Conservation (phyloP, 2,113 vertebrate species). For the Noctilio leporinus region DNA sequence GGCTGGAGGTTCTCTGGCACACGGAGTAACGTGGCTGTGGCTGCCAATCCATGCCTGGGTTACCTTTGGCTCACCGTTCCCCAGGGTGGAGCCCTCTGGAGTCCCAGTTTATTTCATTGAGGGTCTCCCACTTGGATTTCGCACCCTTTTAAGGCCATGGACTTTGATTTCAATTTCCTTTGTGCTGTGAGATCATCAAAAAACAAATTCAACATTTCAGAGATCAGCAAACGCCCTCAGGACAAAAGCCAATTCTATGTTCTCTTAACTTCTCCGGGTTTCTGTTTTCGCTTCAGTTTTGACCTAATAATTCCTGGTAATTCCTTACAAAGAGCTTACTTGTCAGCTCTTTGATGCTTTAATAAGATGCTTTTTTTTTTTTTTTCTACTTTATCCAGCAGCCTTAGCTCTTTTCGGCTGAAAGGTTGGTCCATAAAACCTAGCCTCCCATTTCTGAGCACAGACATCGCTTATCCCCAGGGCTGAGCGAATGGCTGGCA, state of each 20-base stretch:
- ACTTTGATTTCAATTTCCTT: conserved; percentile 15
- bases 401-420: conserved; percentile 50
- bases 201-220: conserved; percentile 35
- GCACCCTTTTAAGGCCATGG: neutral
- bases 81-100: neutral
- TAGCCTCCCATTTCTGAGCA: conserved; percentile 23
- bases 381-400: conserved; percentile 53
- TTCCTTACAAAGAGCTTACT: conserved; percentile 67
- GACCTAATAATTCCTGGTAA: conserved; percentile 68
- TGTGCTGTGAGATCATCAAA: conserved; percentile 21
- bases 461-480: neutral
- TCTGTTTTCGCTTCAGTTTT: conserved; percentile 65
- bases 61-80: neutral
- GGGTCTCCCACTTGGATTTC: neutral
- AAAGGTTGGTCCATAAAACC: conserved; percentile 34
- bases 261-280: conserved; percentile 23
- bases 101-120: neutral
- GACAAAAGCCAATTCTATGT: neutral
- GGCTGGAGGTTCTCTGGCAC: neutral
- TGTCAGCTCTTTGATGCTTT: conserved; percentile 68
- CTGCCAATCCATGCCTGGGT: neutral
- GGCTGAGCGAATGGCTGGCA: neutral
- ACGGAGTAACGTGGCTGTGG: neutral
- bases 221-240: conserved; percentile 37
- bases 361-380: conserved; percentile 62